Percentiles rank a stretch among this genome's conserved stretches.
phyloP scores from a whole-genome alignment of 2,113 vertebrate genomes.

The Todiramphus saurophagus region DNA sequence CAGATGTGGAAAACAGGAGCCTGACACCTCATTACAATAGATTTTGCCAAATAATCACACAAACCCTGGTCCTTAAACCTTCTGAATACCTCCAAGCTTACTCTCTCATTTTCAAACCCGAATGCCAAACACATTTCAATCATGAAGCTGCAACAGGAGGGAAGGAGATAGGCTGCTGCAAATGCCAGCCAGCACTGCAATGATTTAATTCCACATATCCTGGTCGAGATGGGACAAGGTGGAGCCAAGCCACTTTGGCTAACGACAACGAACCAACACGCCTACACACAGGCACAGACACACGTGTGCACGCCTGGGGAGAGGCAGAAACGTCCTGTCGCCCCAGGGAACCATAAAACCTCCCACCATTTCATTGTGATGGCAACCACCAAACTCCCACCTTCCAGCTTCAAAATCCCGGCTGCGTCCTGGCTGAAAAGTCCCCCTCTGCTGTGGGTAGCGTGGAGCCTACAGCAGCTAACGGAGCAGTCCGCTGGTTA shows the following conservation, averaged over 20 bases:
- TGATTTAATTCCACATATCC: not conserved
- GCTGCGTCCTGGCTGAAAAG: not conserved
- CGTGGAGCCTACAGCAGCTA: not conserved
- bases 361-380: not conserved
- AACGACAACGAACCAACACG: not conserved
- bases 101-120: not conserved
- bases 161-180: not conserved
- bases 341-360: not conserved
- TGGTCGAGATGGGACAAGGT: not conserved
- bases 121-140: not conserved
- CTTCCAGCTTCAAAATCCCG: not conserved
- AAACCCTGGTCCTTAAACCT: not conserved
- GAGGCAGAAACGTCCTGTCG: not conserved
- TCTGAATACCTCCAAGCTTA: not conserved
- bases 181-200: not conserved
- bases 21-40: not conserved
- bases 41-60: not conserved
- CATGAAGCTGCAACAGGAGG: not conserved
- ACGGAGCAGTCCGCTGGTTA: not conserved
- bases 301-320: not conserved
- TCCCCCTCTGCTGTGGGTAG: not conserved
- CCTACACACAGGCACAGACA: too few species aligned
- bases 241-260: not conserved
- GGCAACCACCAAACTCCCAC: not conserved
- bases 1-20: not conserved